Conservation (phyloP, 2,888 invertebrate genomes). For the Drosophila kanekoi region DNA sequence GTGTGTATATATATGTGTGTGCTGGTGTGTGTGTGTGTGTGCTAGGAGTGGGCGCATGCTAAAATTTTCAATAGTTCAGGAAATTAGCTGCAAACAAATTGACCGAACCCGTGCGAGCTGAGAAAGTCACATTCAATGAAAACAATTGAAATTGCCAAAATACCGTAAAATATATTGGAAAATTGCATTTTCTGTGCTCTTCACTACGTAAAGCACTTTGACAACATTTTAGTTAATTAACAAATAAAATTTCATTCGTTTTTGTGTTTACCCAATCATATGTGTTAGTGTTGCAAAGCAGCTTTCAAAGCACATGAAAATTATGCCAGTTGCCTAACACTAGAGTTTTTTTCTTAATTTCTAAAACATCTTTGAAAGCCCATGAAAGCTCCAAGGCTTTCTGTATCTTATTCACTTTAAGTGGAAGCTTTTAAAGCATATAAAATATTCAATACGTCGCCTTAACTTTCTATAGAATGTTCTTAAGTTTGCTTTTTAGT, state of each 20-base stretch:
- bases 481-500: no score
- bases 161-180: neutral
- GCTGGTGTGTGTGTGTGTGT: neutral
- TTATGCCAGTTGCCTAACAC: no score
- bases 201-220: neutral
- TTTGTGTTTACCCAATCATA: no score
- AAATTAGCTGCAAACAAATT: constrained; percentile 67
- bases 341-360: no score
- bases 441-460: neutral
- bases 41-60: constrained; percentile 15
- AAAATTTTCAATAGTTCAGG: constrained; percentile 36
- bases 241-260: no score
- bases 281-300: neutral
- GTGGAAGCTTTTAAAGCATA: neutral
- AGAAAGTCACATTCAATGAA: constrained; percentile 11
- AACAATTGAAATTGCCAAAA: constrained; percentile 14
- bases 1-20: neutral
- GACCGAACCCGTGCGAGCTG: constrained; percentile 12
- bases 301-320: neutral
- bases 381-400: no score
- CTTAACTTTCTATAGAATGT: no score
- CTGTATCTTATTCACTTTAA: no score
- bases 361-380: no score
- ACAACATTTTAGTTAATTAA: neutral
- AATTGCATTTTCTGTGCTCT: neutral